Percentiles rank a stretch among this genome's conserved stretches.
These are phyloP conservation scores for Diglossa cyanea DNA, from an alignment of 2,797 vertebrate genomes.

Conservation along the genomic window DNA sequence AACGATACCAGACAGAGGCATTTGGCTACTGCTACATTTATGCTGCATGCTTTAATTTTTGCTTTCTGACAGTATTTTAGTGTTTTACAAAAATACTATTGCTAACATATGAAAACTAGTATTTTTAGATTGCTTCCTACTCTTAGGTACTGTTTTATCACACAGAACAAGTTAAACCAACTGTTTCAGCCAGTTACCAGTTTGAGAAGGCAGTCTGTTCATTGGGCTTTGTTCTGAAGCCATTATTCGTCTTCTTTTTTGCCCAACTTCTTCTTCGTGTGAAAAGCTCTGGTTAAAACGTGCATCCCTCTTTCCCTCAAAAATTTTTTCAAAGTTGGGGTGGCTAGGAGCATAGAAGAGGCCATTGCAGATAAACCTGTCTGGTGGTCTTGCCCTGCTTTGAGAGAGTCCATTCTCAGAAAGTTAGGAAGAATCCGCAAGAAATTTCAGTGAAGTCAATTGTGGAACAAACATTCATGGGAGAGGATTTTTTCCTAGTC, in stretches of 20 bases:
- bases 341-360: neutral
- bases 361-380: neutral
- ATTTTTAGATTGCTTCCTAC: slow-evolving; percentile 29
- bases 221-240: neutral
- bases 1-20: neutral
- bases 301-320: neutral
- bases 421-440: neutral
- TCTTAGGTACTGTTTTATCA: slow-evolving; percentile 7
- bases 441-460: neutral
- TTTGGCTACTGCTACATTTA: neutral
- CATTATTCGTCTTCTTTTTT: neutral
- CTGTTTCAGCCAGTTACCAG: slow-evolving; percentile 2
- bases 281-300: neutral
- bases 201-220: neutral
- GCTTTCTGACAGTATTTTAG: slow-evolving; percentile 15
- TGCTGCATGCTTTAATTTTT: neutral
- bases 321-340: neutral
- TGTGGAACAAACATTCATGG: neutral
- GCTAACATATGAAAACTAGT: slow-evolving; percentile 10
- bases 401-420: neutral
- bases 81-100: slow-evolving; percentile 16
- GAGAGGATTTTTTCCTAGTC: neutral
- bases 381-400: neutral
- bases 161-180: slow-evolving; percentile 9
- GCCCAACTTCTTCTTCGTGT: neutral